Conservation (phyloP, 2,797 vertebrate species). For the Siniperca obscura region DNA sequence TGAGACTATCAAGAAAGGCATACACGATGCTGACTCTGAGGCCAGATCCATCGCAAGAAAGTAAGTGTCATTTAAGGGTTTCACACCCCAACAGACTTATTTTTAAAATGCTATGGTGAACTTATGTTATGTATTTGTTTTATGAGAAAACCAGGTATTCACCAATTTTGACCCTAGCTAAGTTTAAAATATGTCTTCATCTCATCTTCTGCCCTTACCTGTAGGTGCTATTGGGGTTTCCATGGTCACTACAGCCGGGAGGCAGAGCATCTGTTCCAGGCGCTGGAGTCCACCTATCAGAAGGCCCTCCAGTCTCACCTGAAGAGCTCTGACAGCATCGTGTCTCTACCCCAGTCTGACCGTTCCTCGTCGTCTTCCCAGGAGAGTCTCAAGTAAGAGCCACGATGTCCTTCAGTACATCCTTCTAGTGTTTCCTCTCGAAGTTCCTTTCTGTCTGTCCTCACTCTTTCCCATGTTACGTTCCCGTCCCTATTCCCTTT, state of each 20-base stretch:
- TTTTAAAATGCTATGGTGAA: not conserved
- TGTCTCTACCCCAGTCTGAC: conserved; percentile 96
- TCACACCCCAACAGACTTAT: not conserved
- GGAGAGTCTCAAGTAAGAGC: conserved; percentile 97
- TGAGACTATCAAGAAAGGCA: conserved; percentile 98
- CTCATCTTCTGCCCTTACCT: not conserved
- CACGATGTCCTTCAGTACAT: fast-evolving
- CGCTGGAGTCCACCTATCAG: conserved; percentile 96
- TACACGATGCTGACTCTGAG: conserved; percentile 98
- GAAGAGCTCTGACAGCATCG: conserved; percentile 96
- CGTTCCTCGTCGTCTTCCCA: conserved; percentile 98
- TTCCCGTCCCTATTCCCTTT: not conserved
- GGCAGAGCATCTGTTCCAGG: conserved; percentile 95
- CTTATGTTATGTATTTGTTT: not conserved
- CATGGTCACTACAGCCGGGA: conserved; percentile 95
- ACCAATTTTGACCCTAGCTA: not conserved
- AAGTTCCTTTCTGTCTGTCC: not conserved
- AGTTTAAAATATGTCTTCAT: too few species aligned
- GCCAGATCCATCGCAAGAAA: conserved; percentile 97
- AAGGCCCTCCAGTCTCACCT: conserved; percentile 96
- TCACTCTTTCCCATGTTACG: not conserved
- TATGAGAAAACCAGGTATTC: not conserved
- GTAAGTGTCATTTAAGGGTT: conserved; percentile 84
- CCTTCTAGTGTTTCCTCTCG: not conserved
- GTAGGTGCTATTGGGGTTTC: conserved; percentile 98